Evolutionary conservation across 2,888 invertebrate species (phyloP).

Genomic region (Cheilosia urbana): DNA sequence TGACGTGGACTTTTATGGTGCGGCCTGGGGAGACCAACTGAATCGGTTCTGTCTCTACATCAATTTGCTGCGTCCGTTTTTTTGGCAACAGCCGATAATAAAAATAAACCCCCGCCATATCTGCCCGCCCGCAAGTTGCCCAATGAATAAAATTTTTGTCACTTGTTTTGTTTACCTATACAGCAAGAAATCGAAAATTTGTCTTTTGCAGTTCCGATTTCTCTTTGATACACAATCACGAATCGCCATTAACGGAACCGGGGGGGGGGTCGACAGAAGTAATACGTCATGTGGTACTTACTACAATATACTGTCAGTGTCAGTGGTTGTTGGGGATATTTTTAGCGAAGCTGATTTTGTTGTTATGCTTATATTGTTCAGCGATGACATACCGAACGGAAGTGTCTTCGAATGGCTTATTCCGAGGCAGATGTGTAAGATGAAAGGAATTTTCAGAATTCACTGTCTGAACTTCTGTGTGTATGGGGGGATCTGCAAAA

Average conservation of each 20-base stretch:
- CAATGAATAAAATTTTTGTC: neutral
- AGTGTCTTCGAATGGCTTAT: slow-evolving; percentile 3
- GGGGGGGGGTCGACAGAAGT: slow-evolving; percentile 19
- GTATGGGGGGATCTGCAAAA: slow-evolving; percentile 17
- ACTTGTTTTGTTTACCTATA: slow-evolving; percentile 1
- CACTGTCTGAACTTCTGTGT: slow-evolving; percentile 15
- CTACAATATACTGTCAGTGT: slow-evolving; percentile 35
- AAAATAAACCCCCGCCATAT: neutral
- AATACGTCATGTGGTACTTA: slow-evolving; percentile 39
- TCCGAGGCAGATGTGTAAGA: slow-evolving; percentile 42
- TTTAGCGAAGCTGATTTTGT: slow-evolving; percentile 27
- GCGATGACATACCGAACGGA: neutral
- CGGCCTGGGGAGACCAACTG: slow-evolving; percentile 6
- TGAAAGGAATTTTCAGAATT: slow-evolving; percentile 53
- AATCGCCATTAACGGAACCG: slow-evolving; percentile 47
- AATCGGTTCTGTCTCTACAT: slow-evolving; percentile 12
- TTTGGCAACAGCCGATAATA: slow-evolving; percentile 43
- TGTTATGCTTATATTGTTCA: neutral
- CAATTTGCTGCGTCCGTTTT: slow-evolving; percentile 22
- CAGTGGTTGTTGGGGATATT: slow-evolving; percentile 61
- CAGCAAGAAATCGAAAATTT: slow-evolving; percentile 4
- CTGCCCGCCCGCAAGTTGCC: slow-evolving; percentile 1
- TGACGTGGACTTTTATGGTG: slow-evolving; percentile 72
- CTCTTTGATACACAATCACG: slow-evolving; percentile 11
- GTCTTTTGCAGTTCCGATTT: slow-evolving; percentile 32